phyloP scores from a whole-genome alignment of 2,113 vertebrate genomes.

The Thalassarche chlororhynchos region DNA sequence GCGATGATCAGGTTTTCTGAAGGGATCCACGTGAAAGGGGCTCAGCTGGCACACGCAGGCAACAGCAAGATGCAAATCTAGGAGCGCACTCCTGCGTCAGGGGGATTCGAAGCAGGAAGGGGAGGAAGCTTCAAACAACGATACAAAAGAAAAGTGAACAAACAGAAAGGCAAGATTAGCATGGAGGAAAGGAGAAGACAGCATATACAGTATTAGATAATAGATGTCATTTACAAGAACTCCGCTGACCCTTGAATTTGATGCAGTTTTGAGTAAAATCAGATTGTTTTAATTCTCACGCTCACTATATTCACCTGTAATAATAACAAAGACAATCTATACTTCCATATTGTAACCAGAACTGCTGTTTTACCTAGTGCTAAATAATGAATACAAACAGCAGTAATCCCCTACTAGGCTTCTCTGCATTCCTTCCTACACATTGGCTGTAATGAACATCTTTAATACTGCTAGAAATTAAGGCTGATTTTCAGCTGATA shows the following conservation, averaged over 20 bases:
- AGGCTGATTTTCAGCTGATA: background rate
- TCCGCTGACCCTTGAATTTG: background rate
- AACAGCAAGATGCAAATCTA: background rate
- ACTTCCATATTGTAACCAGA: background rate
- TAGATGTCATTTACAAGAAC: background rate
- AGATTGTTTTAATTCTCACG: background rate
- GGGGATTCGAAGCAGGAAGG: background rate
- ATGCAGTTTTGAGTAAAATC: background rate
- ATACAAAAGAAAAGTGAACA: background rate
- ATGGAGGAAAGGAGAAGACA: background rate
- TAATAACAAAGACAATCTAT: background rate
- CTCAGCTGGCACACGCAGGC: background rate
- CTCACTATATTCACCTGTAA: background rate
- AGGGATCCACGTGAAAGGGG: background rate
- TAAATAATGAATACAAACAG: background rate
- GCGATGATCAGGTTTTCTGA: background rate
- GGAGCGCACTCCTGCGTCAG: background rate
- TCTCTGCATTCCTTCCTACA: background rate
- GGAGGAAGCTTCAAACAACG: background rate
- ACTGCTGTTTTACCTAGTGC: background rate
- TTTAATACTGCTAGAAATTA: background rate
- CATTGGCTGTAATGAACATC: background rate
- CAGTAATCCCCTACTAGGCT: background rate
- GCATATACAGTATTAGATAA: background rate
- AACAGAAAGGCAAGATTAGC: background rate